Base-by-base conservation (phyloP, 1,140 invertebrate genomes). In the Nylanderia fulva region DNA sequence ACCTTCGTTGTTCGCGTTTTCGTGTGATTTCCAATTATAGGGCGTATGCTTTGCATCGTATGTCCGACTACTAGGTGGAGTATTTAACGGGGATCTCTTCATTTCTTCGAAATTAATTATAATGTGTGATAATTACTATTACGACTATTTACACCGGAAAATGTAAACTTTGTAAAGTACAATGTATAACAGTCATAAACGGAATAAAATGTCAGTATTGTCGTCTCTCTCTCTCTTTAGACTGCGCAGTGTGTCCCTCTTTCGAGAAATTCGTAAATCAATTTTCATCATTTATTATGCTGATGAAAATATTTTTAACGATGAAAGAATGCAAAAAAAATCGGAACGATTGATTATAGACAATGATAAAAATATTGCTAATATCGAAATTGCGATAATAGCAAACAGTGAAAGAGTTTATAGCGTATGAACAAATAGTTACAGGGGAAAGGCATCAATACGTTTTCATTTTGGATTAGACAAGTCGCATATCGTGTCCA, bases 21-120 rank as follows among this genome's bases (percentile, higher is more conserved):
- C 86, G 27, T 74, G 36, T 1, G 79, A 84, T 5, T 80, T 90
- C 86, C 87, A 90, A 29, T 82, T 85, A n/a, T 84, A 86, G 68
- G 52, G 63, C 24, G 69, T 61, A 2, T 69, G 61, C 1, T 33
- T 58, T 3, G 52, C 64, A 60, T 74, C 88, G 8, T 60, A 42
- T 9, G 54, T 15, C 0, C 75, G 75, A 7, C 27, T 13, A 68
- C 86, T 76, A n/a, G 82, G 69, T 33, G 89, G 87, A 21, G 87
- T 90, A 85, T 89, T 93, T 63, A 93, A 87, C 9, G 91, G 92
- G 21, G 92, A 92, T 75, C 89, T 93, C 63, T 64, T 92, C 92
- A 93, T 93, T 77, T 82, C 82, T 1, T 9, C 2, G 2, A 66
- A 74, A 24, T 29, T 3, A 39, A 58, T 7, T 21, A 27, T 15